Evolutionary conservation across 2,888 invertebrate genomes (phyloP), one percentile per base, ranked within the genome.

Genomic region (Caenorhabditis angaria): DNA sequence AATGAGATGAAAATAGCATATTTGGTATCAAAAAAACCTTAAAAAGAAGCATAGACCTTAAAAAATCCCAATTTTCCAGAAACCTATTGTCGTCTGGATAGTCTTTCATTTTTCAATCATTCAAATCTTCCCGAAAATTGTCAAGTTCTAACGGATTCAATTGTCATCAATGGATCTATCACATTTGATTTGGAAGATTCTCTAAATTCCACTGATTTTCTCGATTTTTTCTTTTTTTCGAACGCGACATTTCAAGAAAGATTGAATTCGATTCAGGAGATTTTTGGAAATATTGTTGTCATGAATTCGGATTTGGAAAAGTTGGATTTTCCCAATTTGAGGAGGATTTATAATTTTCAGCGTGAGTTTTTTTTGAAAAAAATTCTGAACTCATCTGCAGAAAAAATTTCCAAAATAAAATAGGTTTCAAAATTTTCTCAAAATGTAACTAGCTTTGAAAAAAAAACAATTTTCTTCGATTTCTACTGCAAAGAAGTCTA

Each of bases 261-360:
- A 22, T 50, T 68, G 4, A 62, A 58, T 10, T 59, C 58, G 25
- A 56, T 73, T 24, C 68, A 73, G 27, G 62, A 68, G 22, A 73
- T 73, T 8, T 32, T 68, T 8, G 73, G 73, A 1, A 62, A 65
- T 0, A 65, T 73, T 35, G 56, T 65, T 5, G 56, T 73, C n/a
- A 29, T 65, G 20, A 53, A 69, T 10, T 65, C 61, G 5, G 47
- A 62, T 24, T 18, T 73, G n/a, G 25, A 41, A n/a, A 53, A 47
- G 32, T 24, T 73, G 47, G 47, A 54, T 32, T 65, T 68, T 41
- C 62, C 65, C 1, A 68, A 59, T 24, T 28, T 73, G 6, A 65
- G 68, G 68, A 32, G 68, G 20, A 67, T 73, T 25, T 73, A 73
- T 24, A 73, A 68, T 32, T 68, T 48, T 59, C 62, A 68, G 24